Evolutionary conservation across 2,113 vertebrate species (phyloP), one percentile per base, ranked within the genome.

Genomic region (Atractosteus spatula): DNA sequence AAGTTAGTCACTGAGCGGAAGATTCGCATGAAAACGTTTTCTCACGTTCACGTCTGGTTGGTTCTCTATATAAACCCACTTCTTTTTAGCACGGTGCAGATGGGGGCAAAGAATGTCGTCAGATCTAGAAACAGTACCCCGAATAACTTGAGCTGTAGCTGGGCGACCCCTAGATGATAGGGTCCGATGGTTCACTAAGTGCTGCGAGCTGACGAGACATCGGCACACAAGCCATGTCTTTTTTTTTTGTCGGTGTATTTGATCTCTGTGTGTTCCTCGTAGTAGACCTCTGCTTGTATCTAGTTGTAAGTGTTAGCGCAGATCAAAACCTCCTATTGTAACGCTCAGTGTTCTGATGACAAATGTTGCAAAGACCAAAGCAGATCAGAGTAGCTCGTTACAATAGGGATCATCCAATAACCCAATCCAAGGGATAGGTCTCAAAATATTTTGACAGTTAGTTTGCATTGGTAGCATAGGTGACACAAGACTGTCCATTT

Each of bases 1-100:
- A 57, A n/a, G 29, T 59, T 65, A 56, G 69, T 70, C 65, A n/a
- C 56, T 70, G 42, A 71, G 69, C 29, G 67, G 75, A 71, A 71
- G 83, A 82, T 89, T 75, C 51, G 86, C 82, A 83, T 89, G 86
- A 82, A 67, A 43, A 84, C 71, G 78, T 87, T 91, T 90, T 91
- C 89, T 92, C 87, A 92, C 82, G 78, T 91, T 91, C 89, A 89
- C 86, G 82, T 89, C 77, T 80, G 89, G 86, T 80, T 92, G 91
- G 83, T 83, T 82, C 78, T 85, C 81, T 88, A 88, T 91, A 83
- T 71, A 70, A 73, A 77, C 78, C 76, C 74, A 64, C 80, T 55
- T 75, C 66, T 70, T 71, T 63, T 79, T 83, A 85, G 77, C 88
- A 69, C 57, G 81, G 77, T 81, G 82, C 85, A 71, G 84, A 87